These are phyloP conservation scores for Microctenopoma stevenorrisi DNA, from an alignment of 2,797 vertebrate genomes.

Conservation along the genomic window DNA sequence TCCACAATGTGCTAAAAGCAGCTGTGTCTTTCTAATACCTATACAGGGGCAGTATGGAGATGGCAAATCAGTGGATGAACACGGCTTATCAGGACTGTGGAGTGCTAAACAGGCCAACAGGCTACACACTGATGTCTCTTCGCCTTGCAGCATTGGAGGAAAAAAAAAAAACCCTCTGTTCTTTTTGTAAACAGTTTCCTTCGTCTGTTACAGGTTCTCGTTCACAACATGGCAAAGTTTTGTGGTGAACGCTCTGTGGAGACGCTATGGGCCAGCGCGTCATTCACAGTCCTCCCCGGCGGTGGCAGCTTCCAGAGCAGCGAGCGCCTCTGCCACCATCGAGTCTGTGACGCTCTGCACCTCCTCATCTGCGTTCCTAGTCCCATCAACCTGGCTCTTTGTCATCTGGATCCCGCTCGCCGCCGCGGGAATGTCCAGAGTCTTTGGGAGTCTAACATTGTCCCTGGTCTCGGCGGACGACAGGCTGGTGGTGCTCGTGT, in stretches of 20 bases:
- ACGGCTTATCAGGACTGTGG: conserved; percentile 27
- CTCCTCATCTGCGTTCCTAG: conserved; percentile 48
- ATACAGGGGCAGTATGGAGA: conserved; percentile 16
- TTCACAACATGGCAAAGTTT: conserved; percentile 26
- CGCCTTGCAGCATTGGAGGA: conserved; percentile 15
- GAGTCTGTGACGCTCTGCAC: conserved; percentile 83
- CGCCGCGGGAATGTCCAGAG: conserved; percentile 51
- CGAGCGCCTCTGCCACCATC: conserved; percentile 93
- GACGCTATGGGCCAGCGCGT: conserved; percentile 3
- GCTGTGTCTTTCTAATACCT: not conserved
- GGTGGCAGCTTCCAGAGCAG: conserved; percentile 93
- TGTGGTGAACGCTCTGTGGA: not conserved
- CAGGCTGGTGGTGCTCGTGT: conserved; percentile 84
- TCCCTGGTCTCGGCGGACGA: conserved; percentile 81
- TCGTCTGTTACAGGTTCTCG: conserved; percentile 25
- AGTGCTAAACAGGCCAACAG: conserved; percentile 49
- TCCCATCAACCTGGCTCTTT: conserved; percentile 61
- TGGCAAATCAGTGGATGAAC: conserved; percentile 30
- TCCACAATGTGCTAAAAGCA: not conserved
- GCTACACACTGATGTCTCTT: conserved; percentile 24
- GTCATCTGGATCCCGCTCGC: conserved; percentile 69
- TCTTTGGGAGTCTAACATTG: conserved; percentile 47
- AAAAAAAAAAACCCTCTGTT: conserved; percentile 42
- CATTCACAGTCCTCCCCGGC: conserved; percentile 90
- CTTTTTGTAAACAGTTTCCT: conserved; percentile 65